Evolutionary conservation across 1,140 invertebrate genomes (phyloP), one percentile per base, ranked within the genome.

Genomic region (Camponotus pennsylvanicus): DNA sequence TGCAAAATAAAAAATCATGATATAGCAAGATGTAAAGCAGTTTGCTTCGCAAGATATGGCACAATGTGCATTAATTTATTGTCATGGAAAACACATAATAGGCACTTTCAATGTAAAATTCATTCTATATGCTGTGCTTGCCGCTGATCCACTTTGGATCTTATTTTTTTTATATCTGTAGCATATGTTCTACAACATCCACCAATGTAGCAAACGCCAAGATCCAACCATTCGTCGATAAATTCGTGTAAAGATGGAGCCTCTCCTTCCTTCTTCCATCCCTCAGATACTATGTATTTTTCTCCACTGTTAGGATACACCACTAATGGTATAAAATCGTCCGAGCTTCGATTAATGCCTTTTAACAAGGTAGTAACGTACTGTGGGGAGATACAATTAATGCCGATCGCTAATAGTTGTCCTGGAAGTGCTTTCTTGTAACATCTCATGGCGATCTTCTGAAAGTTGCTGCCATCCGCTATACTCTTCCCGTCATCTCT

Each of bases 341-440:
- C 40, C 0, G 37, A 32, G 61, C 86, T 86, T 52, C 91, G 89
- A 71, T 95, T 95, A 34, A 97, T 94, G 55, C 93, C 93, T 71
- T 93, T 90, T 21, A 98, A 93, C 1, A 98, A 92, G 1, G 95
- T 92, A 0, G 93, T 92, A 3, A 97, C 96, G 90, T 95, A 91
- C 37, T 94, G 94, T 2, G 98, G 97, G 71, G 96, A 95, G 1
- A 98, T 96, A 94, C 99, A 99, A 93, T 99, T 99, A 0, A 98
- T 96, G 3, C 98, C 98, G 67, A 99, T 96, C 3, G 97, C 98
- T 61, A 97, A 95, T 66, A 98, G 95, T 93, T 98, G 97, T 32
- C 97, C 95, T 11, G 96, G 96, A 4, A 86, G 57, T 1, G 92
- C 96, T 37, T 93, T 93, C 82, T 96, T 96, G 95, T 96, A 98